A percentile compares a stretch with the other conserved stretches of the same genome.
Evolutionary conservation across 2,113 vertebrate species (phyloP).

Genomic region (Pimephales promelas): DNA sequence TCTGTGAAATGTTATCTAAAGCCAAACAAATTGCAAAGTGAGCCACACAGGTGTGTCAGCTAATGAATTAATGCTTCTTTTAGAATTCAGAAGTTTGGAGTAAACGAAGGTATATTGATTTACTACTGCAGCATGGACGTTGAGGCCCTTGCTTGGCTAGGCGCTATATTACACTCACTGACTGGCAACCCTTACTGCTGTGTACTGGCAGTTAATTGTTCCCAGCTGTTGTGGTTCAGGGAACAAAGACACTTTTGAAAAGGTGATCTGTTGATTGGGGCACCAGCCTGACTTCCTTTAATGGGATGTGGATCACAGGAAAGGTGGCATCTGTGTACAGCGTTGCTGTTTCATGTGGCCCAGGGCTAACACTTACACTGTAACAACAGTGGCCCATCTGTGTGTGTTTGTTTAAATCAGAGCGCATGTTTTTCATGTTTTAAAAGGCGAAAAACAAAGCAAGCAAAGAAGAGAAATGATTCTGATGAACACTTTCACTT

Average conservation of each 20-base stretch:
- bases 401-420: slow-evolving; percentile 45
- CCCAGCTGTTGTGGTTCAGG: slow-evolving; percentile 70
- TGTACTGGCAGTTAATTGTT: slow-evolving; percentile 76
- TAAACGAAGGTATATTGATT: slow-evolving; percentile 54
- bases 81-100: neutral
- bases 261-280: slow-evolving; percentile 75
- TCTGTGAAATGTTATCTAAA: slow-evolving; percentile 1
- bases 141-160: slow-evolving; percentile 54
- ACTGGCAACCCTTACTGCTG: slow-evolving; percentile 67
- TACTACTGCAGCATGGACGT: slow-evolving; percentile 51
- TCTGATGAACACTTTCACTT: neutral
- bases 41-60: neutral
- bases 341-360: slow-evolving; percentile 53
- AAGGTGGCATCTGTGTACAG: slow-evolving; percentile 73
- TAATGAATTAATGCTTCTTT: neutral
- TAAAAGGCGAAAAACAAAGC: neutral
- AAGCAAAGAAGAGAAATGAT: neutral
- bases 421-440: slow-evolving; percentile 33
- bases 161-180: slow-evolving; percentile 64
- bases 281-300: slow-evolving; percentile 67
- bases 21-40: neutral
- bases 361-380: slow-evolving; percentile 38
- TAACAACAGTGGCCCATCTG: slow-evolving; percentile 51
- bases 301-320: slow-evolving; percentile 73
- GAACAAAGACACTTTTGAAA: slow-evolving; percentile 79